Percentiles rank a stretch among this genome's conserved stretches.
These are phyloP conservation scores for Drosophila bunnanda DNA, from an alignment of 2,888 invertebrate genomes.

Conservation along the genomic window DNA sequence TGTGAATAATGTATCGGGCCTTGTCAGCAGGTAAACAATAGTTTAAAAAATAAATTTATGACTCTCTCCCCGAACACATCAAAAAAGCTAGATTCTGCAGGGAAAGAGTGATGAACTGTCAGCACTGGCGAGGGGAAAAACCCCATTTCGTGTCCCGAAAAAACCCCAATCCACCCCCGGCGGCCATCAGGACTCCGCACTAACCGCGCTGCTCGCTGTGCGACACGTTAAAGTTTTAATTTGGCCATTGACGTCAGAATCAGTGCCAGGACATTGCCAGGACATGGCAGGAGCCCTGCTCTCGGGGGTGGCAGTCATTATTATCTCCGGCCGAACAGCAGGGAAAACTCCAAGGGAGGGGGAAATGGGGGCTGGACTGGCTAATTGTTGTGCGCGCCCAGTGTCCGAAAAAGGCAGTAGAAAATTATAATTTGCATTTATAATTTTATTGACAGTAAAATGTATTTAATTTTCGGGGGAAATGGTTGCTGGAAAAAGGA, in stretches of 20 bases:
- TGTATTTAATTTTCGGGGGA: conserved; percentile 72
- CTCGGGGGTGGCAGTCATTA: conserved; percentile 38
- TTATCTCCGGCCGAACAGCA: conserved; percentile 62
- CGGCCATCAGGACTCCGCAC: conserved; percentile 12
- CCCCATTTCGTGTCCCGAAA: conserved; percentile 18
- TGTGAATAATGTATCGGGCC: conserved; percentile 3
- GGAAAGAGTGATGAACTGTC: conserved; percentile 17
- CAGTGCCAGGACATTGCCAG: conserved; percentile 42
- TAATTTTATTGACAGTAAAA: conserved; percentile 78
- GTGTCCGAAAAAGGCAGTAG: conserved; percentile 70
- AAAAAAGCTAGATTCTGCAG: conserved; percentile 4
- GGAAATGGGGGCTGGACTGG: conserved; percentile 18
- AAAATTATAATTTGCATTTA: conserved; percentile 79
- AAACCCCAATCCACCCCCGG: conserved; percentile 19
- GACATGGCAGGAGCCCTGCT: conserved; percentile 5
- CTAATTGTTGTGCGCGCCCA: conserved; percentile 63
- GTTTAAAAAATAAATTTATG: neutral
- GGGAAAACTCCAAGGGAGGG: neutral
- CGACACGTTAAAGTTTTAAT: conserved; percentile 78
- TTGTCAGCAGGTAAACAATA: neutral
- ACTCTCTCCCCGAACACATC: too few species aligned
- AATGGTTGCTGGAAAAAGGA: conserved; percentile 27
- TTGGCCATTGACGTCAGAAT: conserved; percentile 73
- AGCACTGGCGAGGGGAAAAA: conserved; percentile 3
- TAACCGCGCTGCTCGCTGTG: conserved; percentile 46